These are phyloP conservation scores for Hozukius guyotensis DNA, from an alignment of 2,797 vertebrate species.

Conservation along the genomic window DNA sequence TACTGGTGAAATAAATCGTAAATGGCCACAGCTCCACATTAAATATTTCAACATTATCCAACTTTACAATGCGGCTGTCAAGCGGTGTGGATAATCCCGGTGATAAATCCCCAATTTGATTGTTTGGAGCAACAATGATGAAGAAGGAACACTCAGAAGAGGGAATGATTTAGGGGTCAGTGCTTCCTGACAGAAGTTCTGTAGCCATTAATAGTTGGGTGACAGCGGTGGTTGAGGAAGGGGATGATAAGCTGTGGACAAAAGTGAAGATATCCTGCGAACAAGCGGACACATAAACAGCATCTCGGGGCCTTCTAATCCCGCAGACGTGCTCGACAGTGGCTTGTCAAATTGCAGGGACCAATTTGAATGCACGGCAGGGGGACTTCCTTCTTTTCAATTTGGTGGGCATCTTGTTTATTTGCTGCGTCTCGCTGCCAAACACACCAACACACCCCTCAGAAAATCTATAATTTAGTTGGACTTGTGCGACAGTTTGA, in stretches of 20 bases:
- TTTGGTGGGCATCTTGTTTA: conserved; percentile 72
- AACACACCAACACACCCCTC: conserved; percentile 18
- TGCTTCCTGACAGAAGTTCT: conserved; percentile 54
- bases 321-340: conserved; percentile 66
- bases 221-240: conserved; percentile 17
- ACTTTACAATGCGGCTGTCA: conserved; percentile 23
- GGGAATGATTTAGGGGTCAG: conserved; percentile 42
- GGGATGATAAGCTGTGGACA: conserved; percentile 63
- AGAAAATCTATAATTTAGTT: conserved; percentile 58
- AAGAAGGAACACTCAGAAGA: conserved; percentile 25
- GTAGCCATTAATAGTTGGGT: conserved; percentile 40
- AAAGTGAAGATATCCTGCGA: conserved; percentile 66
- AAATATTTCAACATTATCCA: conserved; percentile 34
- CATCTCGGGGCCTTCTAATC: conserved; percentile 68
- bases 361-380: conserved; percentile 82
- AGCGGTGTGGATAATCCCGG: conserved; percentile 30
- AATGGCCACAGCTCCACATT: neutral
- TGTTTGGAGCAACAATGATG: conserved; percentile 33
- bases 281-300: conserved; percentile 72
- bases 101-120: conserved; percentile 27
- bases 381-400: conserved; percentile 68
- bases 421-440: conserved; percentile 57
- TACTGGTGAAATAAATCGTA: neutral
- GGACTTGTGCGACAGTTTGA: conserved; percentile 59
- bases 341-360: conserved; percentile 73